Percentiles rank a stretch among this genome's conserved stretches.
phyloP scores from a whole-genome alignment of 2,888 invertebrate species.

The Strigamia crassipes region DNA sequence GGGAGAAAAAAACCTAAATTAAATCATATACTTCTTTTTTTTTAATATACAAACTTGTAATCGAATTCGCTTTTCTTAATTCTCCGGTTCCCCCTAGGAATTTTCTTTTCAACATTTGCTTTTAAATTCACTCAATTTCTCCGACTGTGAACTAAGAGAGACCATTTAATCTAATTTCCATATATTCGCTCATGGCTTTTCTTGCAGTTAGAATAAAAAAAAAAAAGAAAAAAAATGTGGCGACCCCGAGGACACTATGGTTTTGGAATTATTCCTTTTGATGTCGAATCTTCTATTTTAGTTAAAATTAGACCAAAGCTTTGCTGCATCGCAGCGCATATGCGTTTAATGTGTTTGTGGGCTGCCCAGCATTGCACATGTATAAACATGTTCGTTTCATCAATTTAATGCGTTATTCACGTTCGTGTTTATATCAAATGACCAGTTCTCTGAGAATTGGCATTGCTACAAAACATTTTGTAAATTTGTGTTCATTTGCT shows the following conservation, averaged over 20 bases:
- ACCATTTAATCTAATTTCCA: not conserved
- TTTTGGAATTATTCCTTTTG: too few species aligned
- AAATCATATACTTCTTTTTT: not conserved
- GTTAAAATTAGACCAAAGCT: too few species aligned
- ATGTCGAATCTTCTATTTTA: too few species aligned
- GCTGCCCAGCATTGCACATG: not conserved
- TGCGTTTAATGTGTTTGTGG: too few species aligned
- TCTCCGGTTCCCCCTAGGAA: not conserved
- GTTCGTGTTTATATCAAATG: too few species aligned
- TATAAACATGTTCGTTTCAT: too few species aligned
- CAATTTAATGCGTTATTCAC: too few species aligned
- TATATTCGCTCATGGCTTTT: constrained; percentile 7
- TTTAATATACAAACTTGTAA: not conserved
- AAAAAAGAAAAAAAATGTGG: not conserved
- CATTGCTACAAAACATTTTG: too few species aligned
- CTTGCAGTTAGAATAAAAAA: not conserved
- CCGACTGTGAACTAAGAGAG: constrained; percentile 1
- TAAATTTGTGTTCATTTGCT: too few species aligned
- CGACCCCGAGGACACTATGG: too few species aligned
- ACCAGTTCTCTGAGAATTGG: too few species aligned
- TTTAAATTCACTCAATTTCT: constrained; percentile 18
- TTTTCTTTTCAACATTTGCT: constrained; percentile 30
- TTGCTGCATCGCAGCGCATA: too few species aligned
- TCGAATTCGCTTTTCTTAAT: not conserved
- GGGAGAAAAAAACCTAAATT: not conserved